Conservation (phyloP, 2,888 invertebrate genomes). For the Nemurella pictetii region DNA sequence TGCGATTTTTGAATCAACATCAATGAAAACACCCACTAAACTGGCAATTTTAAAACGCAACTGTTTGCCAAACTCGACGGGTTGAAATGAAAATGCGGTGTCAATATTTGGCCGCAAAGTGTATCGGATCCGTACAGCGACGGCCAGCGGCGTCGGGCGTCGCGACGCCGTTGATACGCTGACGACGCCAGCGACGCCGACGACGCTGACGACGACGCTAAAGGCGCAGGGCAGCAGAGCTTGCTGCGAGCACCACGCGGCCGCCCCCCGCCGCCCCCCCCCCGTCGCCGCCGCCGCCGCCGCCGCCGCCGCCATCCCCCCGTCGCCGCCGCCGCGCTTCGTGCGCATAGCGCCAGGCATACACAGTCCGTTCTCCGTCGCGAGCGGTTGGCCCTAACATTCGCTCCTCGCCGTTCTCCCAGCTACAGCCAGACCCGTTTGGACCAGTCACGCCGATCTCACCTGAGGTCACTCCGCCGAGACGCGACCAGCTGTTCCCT, state of each 20-base stretch:
- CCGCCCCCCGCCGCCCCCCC: no score
- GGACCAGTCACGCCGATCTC: not conserved
- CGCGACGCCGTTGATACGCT: not conserved
- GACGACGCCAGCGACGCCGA: no score
- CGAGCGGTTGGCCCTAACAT: not conserved
- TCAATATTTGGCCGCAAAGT: not conserved
- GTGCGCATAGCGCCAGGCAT: no score
- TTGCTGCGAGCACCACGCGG: no score
- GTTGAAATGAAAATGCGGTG: not conserved
- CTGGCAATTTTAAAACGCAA: not conserved
- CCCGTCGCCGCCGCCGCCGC: not conserved
- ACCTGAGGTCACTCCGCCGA: not conserved
- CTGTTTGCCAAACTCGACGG: not conserved
- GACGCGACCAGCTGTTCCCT: not conserved
- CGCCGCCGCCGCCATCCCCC: no score
- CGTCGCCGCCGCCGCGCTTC: not conserved
- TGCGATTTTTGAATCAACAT: not conserved
- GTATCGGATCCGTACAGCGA: not conserved
- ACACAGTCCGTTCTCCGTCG: slow-evolving; percentile 9
- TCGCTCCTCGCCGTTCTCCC: not conserved
- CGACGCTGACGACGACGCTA: not conserved
- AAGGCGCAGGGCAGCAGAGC: no score
- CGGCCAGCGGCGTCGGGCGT: not conserved
- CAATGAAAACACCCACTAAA: not conserved
- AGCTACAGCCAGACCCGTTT: not conserved